phyloP scores from a whole-genome alignment of 2,113 vertebrate genomes.

The Mellivora capensis region DNA sequence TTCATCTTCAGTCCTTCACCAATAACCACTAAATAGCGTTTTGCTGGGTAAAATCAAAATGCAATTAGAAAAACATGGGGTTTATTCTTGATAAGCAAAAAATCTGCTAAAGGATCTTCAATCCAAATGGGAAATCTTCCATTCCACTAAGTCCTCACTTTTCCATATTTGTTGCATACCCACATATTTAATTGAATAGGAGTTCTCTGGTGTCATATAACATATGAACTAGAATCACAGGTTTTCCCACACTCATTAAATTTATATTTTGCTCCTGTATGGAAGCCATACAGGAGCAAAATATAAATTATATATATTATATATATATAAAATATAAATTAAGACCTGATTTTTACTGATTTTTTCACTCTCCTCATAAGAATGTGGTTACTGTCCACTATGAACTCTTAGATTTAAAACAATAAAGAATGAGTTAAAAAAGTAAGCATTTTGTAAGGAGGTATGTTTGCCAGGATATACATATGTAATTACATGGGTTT shows the following conservation, averaged over 20 bases:
- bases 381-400: neutral
- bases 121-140: neutral
- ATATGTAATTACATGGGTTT: neutral
- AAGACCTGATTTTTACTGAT: neutral
- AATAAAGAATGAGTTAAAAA: conserved; percentile 7
- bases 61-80: neutral
- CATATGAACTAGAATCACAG: neutral
- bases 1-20: neutral
- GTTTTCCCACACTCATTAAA: neutral
- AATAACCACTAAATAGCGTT: neutral
- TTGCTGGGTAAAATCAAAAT: neutral
- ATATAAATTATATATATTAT: too few species aligned
- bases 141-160: neutral
- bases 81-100: conserved; percentile 7
- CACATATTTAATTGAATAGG: neutral
- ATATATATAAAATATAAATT: neutral
- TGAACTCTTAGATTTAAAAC: neutral
- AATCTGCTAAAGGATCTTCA: neutral
- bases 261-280: neutral
- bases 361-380: neutral
- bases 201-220: neutral
- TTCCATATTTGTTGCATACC: neutral
- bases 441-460: neutral
- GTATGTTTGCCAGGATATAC: neutral
- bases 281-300: neutral